These are phyloP conservation scores for Calycopis cecrops DNA, from an alignment of 1,140 invertebrate species.

Conservation along the genomic window DNA sequence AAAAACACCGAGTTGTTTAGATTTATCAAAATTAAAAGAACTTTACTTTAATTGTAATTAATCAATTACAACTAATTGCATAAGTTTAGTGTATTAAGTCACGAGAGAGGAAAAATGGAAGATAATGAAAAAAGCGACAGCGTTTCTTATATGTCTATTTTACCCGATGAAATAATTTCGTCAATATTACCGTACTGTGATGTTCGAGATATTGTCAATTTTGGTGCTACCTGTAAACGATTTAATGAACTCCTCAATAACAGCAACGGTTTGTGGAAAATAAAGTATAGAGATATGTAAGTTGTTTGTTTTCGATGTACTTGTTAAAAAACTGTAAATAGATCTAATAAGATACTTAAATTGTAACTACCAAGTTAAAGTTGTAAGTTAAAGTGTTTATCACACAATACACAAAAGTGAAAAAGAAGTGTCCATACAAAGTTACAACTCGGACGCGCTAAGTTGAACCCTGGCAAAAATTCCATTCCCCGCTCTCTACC, in stretches of 20 bases:
- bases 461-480: too few species aligned
- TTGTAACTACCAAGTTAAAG: too few species aligned
- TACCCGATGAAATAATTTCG: slow-evolving; percentile 39
- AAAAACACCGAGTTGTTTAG: too few species aligned
- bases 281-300: slow-evolving; percentile 36
- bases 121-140: background rate
- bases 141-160: slow-evolving; percentile 19
- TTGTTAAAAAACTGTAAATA: too few species aligned
- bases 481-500: too few species aligned
- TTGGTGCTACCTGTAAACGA: slow-evolving; percentile 36
- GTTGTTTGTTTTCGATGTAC: slow-evolving; percentile 16
- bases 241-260: slow-evolving; percentile 32
- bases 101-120: background rate
- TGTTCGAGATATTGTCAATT: slow-evolving; percentile 31
- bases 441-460: too few species aligned
- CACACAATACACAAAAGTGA: too few species aligned
- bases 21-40: too few species aligned
- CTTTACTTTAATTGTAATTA: too few species aligned
- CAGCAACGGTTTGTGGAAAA: slow-evolving; percentile 38
- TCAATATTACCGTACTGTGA: slow-evolving; percentile 34
- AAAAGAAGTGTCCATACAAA: too few species aligned
- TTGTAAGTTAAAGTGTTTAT: too few species aligned
- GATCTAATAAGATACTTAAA: too few species aligned
- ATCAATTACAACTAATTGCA: background rate
- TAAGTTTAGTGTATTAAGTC: background rate